A percentile compares a stretch with the other conserved stretches of the same genome.
Conservation (phyloP, 1,140 invertebrate genomes). For the Brachionus asplanchnoidis region DNA sequence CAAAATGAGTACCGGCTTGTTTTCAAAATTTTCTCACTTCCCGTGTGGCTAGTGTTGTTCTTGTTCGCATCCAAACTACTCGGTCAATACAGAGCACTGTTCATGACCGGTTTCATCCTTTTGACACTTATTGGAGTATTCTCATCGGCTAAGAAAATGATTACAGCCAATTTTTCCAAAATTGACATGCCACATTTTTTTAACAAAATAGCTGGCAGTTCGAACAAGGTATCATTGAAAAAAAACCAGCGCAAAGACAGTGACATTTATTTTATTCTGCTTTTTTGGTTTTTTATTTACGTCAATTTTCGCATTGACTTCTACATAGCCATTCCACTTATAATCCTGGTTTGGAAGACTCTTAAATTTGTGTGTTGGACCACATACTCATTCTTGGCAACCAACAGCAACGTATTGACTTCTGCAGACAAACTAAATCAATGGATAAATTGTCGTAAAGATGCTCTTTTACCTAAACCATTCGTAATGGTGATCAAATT, state of each 20-base stretch:
- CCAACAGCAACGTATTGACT: neutral
- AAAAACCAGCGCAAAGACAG: neutral
- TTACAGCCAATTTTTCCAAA: neutral
- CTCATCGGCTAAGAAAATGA: neutral
- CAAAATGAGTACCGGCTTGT: neutral
- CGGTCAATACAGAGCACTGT: neutral
- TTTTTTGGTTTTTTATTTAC: constrained; percentile 28
- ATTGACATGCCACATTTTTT: neutral
- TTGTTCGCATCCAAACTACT: neutral
- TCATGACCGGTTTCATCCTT: neutral
- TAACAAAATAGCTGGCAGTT: neutral
- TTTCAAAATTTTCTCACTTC: neutral
- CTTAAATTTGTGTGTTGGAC: neutral
- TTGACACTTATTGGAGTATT: neutral
- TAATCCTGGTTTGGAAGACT: constrained; percentile 9
- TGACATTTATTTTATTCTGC: constrained; percentile 8
- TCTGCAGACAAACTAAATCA: neutral
- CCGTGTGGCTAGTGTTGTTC: neutral
- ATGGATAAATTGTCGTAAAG: neutral
- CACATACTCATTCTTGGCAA: neutral
- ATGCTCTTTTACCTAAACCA: neutral
- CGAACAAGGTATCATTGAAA: neutral
- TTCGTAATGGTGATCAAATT: neutral
- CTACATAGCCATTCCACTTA: neutral
- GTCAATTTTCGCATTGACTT: constrained; percentile 27